Evolutionary conservation across 2,888 invertebrate genomes (phyloP).

Genomic region (Parnassius orleans): DNA sequence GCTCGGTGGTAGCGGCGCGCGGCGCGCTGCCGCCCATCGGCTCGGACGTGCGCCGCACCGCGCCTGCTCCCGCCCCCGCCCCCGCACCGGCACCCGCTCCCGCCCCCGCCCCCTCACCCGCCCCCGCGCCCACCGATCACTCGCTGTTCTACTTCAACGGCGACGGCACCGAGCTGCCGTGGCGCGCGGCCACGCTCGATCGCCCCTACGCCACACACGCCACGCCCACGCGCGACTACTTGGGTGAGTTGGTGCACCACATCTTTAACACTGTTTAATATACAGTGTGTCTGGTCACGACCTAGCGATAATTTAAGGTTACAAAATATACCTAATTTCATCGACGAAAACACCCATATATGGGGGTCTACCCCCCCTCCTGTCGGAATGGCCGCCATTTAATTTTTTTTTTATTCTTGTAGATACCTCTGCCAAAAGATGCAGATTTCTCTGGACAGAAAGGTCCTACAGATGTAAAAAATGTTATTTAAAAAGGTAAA

Average conservation of each 20-base stretch:
- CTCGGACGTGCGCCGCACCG: constrained; percentile 58
- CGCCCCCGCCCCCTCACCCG: constrained; percentile 35
- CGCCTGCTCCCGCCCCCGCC: constrained; percentile 54
- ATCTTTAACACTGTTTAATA: neutral
- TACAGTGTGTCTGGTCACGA: too few relatives aligned
- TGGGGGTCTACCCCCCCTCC: too few relatives aligned
- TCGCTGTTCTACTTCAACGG: constrained; percentile 69
- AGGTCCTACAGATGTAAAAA: too few relatives aligned
- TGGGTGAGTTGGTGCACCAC: constrained; percentile 38
- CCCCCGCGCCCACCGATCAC: constrained; percentile 81
- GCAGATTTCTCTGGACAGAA: too few relatives aligned
- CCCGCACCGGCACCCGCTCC: constrained; percentile 71
- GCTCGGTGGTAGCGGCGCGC: constrained; percentile 64
- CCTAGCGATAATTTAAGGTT: too few relatives aligned
- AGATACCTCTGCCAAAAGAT: too few relatives aligned
- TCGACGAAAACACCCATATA: too few relatives aligned
- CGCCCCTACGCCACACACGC: constrained; percentile 34
- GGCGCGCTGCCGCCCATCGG: constrained; percentile 62
- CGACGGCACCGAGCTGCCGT: constrained; percentile 34
- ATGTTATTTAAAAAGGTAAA: too few relatives aligned
- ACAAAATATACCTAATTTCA: too few relatives aligned
- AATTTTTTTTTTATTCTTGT: too few relatives aligned
- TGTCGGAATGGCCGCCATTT: too few relatives aligned
- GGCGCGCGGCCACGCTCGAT: constrained; percentile 35
- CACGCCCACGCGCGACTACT: constrained; percentile 39